These are phyloP conservation scores for Procavia capensis DNA, from an alignment of 2,113 vertebrate genomes.

Conservation along the genomic window DNA sequence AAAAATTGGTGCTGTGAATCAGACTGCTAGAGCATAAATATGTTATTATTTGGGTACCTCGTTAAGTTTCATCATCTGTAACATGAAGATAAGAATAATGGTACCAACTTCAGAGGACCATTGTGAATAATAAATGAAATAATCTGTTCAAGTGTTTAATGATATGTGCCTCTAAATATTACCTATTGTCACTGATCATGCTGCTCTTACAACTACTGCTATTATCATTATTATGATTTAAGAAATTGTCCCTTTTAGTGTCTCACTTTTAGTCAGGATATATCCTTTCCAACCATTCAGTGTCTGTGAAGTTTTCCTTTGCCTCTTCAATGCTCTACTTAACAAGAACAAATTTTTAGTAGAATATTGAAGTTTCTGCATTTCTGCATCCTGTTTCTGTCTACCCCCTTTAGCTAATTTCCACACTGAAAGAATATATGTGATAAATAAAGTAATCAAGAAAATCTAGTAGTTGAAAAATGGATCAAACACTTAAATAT, in stretches of 20 bases:
- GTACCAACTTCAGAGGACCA: not conserved
- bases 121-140: constrained; percentile 1
- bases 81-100: not conserved
- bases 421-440: not conserved
- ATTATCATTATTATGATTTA: constrained; percentile 1
- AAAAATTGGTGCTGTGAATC: not conserved
- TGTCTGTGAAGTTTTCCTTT: not conserved
- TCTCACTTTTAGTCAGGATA: not conserved
- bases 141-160: not conserved
- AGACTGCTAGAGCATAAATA: not conserved
- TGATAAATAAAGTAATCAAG: not conserved
- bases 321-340: not conserved
- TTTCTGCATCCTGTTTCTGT: not conserved
- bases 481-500: too few relatives aligned
- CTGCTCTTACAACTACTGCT: not conserved
- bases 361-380: not conserved
- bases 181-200: not conserved
- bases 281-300: not conserved
- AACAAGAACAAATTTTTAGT: not conserved
- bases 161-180: not conserved
- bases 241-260: not conserved
- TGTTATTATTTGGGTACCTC: not conserved
- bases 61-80: not conserved
- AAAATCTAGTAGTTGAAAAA: not conserved
- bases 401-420: not conserved